Evolutionary conservation across 2,888 invertebrate species (phyloP), one percentile per base, ranked within the genome.

Genomic region (Sarcophaga subvicina): DNA sequence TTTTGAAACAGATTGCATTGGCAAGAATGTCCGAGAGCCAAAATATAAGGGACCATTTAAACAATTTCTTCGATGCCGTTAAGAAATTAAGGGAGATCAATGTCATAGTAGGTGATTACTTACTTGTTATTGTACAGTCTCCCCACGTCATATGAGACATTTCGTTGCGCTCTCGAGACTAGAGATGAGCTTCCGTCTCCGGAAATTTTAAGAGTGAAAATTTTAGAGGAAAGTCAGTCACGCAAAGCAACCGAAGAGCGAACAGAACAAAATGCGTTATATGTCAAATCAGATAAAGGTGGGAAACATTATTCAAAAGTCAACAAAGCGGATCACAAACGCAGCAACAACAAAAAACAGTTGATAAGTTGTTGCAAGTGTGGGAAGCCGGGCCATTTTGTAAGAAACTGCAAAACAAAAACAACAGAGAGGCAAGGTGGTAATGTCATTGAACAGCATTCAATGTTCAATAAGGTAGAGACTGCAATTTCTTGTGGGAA

Each of bases 321-420:
- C 2, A 59, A 66, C 8, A 75, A 37, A 37, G 37, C 2, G 6
- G 37, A 37, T 6, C 37, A 37, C 37, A 37, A 59, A 66, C 75
- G 4, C 8, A 62, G 22, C 6, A 27, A 8, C 14, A 72, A 80
- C n/a, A 72, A 76, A 27, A 80, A 67, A 49, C 64, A 66, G 2
- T 54, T 8, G 2, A 17, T 67, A 11, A 71, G 37, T 4, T 84
- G 83, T 14, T 80, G 4, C 14, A 84, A 22, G 54, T 84, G 83
- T 54, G 79, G 79, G 11, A 75, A 79, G 14, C 14, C 54, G 3
- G 79, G 22, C 3, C 78, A 85, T 22, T 85, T 80, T 60, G 77
- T 73, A 22, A 80, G 77, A 78, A 73, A 81, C n/a, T 85, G 78
- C 54, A 85, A 54, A 62, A 71, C 69, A 12, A 84, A 60, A 37